Percentiles rank a stretch among this genome's conserved stretches.
phyloP scores from a whole-genome alignment of 2,797 vertebrate genomes.

The Sardinella longiceps region DNA sequence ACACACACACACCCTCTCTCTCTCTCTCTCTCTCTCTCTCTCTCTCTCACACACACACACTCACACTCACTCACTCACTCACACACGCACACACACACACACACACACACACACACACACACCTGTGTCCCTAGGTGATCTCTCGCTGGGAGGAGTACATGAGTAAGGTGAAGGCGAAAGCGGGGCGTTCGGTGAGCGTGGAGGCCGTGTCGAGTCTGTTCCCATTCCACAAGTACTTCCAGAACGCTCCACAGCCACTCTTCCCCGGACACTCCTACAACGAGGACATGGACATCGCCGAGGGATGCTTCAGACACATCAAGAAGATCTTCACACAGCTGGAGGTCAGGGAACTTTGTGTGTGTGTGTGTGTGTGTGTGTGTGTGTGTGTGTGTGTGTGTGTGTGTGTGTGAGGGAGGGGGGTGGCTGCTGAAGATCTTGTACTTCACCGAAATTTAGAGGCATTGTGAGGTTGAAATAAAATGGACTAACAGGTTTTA shows the following conservation, averaged over 20 bases:
- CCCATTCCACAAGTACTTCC: conserved; percentile 96
- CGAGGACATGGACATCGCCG: conserved; percentile 97
- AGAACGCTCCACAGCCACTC: conserved; percentile 97
- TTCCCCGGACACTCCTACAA: conserved; percentile 90
- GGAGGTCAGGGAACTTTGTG: conserved; percentile 77
- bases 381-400: background rate
- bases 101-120: background rate
- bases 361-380: background rate
- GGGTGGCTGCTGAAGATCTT: no score
- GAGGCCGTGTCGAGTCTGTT: conserved; percentile 82
- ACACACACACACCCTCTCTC: no score
- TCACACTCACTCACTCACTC: no score
- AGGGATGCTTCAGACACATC: conserved; percentile 96
- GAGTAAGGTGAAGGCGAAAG: conserved; percentile 91
- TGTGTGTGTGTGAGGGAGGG: background rate
- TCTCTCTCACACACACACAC: no score
- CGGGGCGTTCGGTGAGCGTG: conserved; percentile 71
- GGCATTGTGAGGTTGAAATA: no score
- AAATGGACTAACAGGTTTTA: no score
- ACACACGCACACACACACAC: no score
- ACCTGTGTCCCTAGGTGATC: conserved; percentile 94
- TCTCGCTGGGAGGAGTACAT: conserved; percentile 98
- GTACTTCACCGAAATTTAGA: no score
- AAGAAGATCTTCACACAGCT: conserved; percentile 99
- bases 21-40: background rate